Base-by-base conservation (phyloP, 2,113 vertebrate species). In the Alexandromys fortis region DNA sequence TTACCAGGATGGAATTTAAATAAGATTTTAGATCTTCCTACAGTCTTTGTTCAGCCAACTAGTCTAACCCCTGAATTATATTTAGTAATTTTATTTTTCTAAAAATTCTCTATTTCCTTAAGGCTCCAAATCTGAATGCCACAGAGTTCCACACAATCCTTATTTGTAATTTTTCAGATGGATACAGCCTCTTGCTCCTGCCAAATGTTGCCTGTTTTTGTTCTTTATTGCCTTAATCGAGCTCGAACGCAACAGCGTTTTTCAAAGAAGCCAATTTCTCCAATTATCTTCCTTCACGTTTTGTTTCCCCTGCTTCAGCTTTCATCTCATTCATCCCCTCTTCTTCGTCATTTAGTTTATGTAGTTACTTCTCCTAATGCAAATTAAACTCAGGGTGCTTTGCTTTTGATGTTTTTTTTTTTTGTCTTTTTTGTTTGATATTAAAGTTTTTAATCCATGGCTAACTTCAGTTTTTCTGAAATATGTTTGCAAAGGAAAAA, bases 351-450 rank as follows among this genome's bases (percentile, higher is more conserved):
- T 70, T 90, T 55, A 10, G 47, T 95, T 92, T 65, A 73, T 78
- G 67, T 55, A 24, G 35, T 85, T 87, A 47, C 33, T 61, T 90
- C 58, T 85, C 49, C 16, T 93, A 90, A 52, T 38, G 89, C 81
- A 38, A 21, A 63, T 86, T 38, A 21, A 63, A 82, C 45, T 63
- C 85, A 35, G 28, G 85, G 14, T 83, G 72, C 73, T 92, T 96
- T 47, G 11, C 58, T 89, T 75, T 55, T 91, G 73, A 76, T 88
- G 70, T 73, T 45, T 8, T 75, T 83, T 73, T 45, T 8, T 75
- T 83, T 73, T 92, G 22, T 58, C 38, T 93, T 88, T 85, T 77
- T 49, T 89, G 26, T 89, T 96, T 94, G 47, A 90, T 83, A 90
- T 77, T 94, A 81, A 92, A 17, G 58, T 19, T 85, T 89, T 58